A percentile compares a stretch with the other conserved stretches of the same genome.
These are phyloP conservation scores for Acanthis flammea DNA, from an alignment of 2,797 vertebrate species.

Conservation along the genomic window DNA sequence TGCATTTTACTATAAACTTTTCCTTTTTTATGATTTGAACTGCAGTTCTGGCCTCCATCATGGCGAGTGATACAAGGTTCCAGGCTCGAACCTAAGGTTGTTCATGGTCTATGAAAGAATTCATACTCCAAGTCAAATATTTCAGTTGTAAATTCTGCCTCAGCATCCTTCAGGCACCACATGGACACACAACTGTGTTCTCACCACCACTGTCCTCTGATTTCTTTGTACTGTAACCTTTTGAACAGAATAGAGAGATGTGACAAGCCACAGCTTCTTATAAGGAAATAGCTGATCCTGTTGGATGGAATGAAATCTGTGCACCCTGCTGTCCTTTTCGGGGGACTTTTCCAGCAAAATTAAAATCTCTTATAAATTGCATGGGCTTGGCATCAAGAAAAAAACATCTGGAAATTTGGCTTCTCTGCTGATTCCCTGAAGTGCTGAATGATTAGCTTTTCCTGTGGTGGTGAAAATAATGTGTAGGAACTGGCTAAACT, in stretches of 20 bases:
- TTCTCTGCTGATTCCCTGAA: not conserved
- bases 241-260: not conserved
- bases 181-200: fast-evolving
- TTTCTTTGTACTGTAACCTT: not conserved
- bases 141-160: not conserved
- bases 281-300: not conserved
- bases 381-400: not conserved
- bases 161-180: not conserved
- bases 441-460: not conserved
- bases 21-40: not conserved
- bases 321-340: not conserved
- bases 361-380: not conserved
- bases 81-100: not conserved
- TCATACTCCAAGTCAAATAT: not conserved
- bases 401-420: not conserved
- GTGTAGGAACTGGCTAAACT: not conserved
- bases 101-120: not conserved
- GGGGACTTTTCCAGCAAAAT: not conserved
- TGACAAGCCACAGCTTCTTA: not conserved
- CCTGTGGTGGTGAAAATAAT: not conserved
- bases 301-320: not conserved
- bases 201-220: not conserved
- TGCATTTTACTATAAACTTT: not conserved
- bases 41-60: not conserved
- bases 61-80: not conserved